Base-by-base conservation (phyloP, 1,140 invertebrate genomes). In the Leucophenga varia region DNA sequence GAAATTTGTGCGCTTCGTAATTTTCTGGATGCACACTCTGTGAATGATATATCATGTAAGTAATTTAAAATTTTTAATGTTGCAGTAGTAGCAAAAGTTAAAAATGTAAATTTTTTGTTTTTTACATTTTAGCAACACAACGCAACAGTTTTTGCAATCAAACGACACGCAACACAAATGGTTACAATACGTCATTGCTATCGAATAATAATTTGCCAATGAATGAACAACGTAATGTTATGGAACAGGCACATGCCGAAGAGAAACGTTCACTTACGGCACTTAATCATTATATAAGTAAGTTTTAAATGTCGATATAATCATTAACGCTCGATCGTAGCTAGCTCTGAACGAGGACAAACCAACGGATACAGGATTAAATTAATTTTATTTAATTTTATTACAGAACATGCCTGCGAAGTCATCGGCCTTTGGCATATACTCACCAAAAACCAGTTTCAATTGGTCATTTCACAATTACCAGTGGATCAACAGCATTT, bases 371-470 rank as follows among this genome's bases (percentile, higher is more conserved):
- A 5, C 9, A 14, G 30, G 10, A 16, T 7, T 18, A 21, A 42
- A 9, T 1, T 22, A 10, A 20, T 8, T 3, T 14, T 19, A 3
- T 28, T 5, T 1, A 20, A 5, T 20, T 42, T 28, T 40, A 9
- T 38, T 37, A 44, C 54, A 82, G 80, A 81, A 46, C 85, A 93
- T 67, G 82, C 88, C 3, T 88, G 88, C 64, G 94, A 99, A 79
- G 89, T 96, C 56, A 77, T 98, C 25, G 90, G 89, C 19, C 77
- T 98, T n/a, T 96, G 94, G 92, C 90, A 90, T 68, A 86, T 98
- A 31, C 75, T 98, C 0, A 90, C 86, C 63, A 92, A 97, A 65
- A 94, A 98, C 76, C 89, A 95, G 67, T 89, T 98, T 65, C 88
- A 95, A 65, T 79, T 87, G 20, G 83, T 98, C 37, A 85, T 92